A percentile compares a stretch with the other conserved stretches of the same genome.
Conservation (phyloP, 2,888 invertebrate species). For the Petrolisthes manimaculis region DNA sequence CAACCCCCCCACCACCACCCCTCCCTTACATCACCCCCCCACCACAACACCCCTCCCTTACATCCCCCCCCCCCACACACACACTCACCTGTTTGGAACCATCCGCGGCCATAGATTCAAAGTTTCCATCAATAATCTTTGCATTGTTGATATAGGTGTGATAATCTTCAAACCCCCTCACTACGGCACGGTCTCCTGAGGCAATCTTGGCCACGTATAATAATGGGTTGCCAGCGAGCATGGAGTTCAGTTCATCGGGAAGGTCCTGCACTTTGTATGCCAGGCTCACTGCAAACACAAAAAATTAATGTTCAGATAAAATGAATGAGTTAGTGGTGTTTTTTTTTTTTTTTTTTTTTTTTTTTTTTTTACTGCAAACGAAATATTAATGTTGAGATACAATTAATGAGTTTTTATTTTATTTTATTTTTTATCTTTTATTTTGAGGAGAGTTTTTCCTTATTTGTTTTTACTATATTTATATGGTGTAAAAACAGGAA, state of each 20-base stretch:
- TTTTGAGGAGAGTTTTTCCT: too few relatives aligned
- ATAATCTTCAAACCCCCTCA: conserved; percentile 32
- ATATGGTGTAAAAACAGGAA: too few relatives aligned
- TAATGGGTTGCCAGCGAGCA: conserved; percentile 50
- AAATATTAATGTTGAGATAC: too few relatives aligned
- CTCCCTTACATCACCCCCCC: neutral
- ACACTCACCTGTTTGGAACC: conserved; percentile 11
- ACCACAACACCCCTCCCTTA: neutral
- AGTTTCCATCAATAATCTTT: conserved; percentile 54
- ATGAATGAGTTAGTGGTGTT: too few relatives aligned
- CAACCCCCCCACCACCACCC: too few relatives aligned
- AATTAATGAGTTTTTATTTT: too few relatives aligned
- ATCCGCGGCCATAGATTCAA: conserved; percentile 19
- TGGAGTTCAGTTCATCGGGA: conserved; percentile 46
- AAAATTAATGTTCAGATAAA: too few relatives aligned
- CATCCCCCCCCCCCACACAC: neutral
- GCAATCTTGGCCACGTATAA: conserved; percentile 47
- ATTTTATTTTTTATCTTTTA: too few relatives aligned
- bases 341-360: too few relatives aligned
- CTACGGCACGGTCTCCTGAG: conserved; percentile 14
- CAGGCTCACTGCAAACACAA: conserved; percentile 46
- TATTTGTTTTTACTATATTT: too few relatives aligned
- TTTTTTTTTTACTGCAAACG: conserved; percentile 27
- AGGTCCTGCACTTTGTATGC: conserved; percentile 45
- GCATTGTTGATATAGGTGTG: conserved; percentile 59